Evolutionary conservation across 2,888 invertebrate species (phyloP), one percentile per base, ranked within the genome.

Genomic region (Adela reaumurella): DNA sequence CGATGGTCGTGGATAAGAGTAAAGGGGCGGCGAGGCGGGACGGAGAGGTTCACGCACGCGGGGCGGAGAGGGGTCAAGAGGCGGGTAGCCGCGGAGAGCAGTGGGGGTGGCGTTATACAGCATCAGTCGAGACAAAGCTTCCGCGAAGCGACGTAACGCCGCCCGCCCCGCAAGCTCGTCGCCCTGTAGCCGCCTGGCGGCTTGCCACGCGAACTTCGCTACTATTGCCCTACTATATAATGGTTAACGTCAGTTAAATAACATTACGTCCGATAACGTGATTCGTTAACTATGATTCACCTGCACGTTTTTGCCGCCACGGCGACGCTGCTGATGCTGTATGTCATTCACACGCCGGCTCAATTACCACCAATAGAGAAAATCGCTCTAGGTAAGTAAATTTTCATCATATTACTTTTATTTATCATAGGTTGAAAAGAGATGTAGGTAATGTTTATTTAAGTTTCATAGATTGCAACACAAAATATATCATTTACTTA

Each of bases 321-420:
- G 54, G 58, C 64, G 59, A 63, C 65, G 54, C 61, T 71, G 61
- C 69, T 73, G 57, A 65, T 72, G 58, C 66, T 67, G 48, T 59
- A 63, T 50, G 54, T 64, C 54, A 64, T 63, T 56, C 61, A 64
- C 54, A 54, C 67, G 55, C 59, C 64, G 55, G 69, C 71, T 51
- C 78, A 77, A 59, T 62, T 66, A 50, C 68, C 72, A 56, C 61
- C 73, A 16, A 68, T 70, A 46, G 79, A 80, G 54, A 80, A 78
- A 64, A 78, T 79, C 48, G 73, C 74, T 29, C 71, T 80, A 42
- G 79, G 79, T 80, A 63, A 76, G 79, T 74, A 46, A 16, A n/a
- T n/a, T n/a, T n/a, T n/a, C n/a, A n/a, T n/a, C n/a, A 44, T 50
- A 49, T 47, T 35, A 20, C 14, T 47, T 20, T 19, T 17, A 2